Evolutionary conservation across 2,113 vertebrate genomes (phyloP).

Genomic region (Sinocyclocheilus anshuiensis): DNA sequence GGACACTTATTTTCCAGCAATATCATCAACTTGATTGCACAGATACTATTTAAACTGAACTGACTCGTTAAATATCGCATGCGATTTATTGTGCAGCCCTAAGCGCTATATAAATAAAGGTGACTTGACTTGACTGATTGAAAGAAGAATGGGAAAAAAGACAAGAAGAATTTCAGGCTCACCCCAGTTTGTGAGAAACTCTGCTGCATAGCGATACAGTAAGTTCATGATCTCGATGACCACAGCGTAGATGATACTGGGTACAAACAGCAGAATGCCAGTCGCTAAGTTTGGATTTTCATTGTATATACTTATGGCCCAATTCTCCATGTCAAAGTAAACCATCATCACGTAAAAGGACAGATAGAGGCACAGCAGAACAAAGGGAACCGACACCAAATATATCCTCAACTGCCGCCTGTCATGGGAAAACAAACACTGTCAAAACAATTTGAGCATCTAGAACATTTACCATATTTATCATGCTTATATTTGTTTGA

Average conservation of each 20-base stretch:
- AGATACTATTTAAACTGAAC: too few species aligned
- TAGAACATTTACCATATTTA: background rate
- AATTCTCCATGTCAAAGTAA: slow-evolving; percentile 90
- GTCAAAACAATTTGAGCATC: background rate
- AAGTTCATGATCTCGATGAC: slow-evolving; percentile 96
- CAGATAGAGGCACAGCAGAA: slow-evolving; percentile 90
- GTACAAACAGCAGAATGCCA: slow-evolving; percentile 81
- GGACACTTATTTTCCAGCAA: too few species aligned
- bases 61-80: too few species aligned
- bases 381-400: slow-evolving; percentile 92
- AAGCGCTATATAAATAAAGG: too few species aligned
- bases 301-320: slow-evolving; percentile 78
- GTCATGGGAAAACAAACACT: background rate
- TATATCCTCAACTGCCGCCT: slow-evolving; percentile 86
- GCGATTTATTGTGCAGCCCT: too few species aligned
- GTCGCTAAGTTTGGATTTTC: slow-evolving; percentile 79
- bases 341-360: slow-evolving; percentile 93
- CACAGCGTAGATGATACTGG: slow-evolving; percentile 91
- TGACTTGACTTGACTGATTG: too few species aligned
- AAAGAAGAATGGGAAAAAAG: background rate
- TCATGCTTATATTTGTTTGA: background rate
- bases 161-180: slow-evolving; percentile 60
- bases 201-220: slow-evolving; percentile 89
- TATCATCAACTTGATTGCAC: too few species aligned
- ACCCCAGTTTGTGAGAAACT: slow-evolving; percentile 95